Base-by-base conservation (phyloP, 2,888 invertebrate genomes). In the Sthenelais limicola region DNA sequence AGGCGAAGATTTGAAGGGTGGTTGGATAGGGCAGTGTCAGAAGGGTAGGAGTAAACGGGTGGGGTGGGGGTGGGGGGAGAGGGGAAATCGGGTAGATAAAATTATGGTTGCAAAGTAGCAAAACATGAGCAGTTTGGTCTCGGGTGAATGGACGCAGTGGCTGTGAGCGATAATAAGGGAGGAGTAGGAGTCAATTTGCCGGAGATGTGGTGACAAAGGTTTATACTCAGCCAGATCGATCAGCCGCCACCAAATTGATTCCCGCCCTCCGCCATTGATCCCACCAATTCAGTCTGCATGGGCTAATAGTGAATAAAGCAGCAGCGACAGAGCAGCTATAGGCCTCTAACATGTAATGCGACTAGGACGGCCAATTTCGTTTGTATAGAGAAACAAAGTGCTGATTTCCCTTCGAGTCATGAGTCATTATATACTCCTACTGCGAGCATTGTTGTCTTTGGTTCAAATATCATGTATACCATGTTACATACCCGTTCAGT, bases 181-280 rank as follows among this genome's bases (percentile, higher is more conserved):
- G 9, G 43, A 43, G 43, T 43, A 43, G 43, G 12, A 43, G 43
- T 56, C 62, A 62, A 62, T 62, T 62, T 62, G 62, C 26, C n/a
- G 38, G 62, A 15, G 38, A 62, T 28, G 35, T 24, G 62, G 38
- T 28, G 62, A 62, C 62, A 62, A 62, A 62, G 62, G 62, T 62
- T 62, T 62, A 62, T 62, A 62, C 62, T 21, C 62, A 9, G 38
- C 62, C 35, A 15, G 38, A 62, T 62, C 62, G 62, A 62, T 62
- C 62, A 62, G n/a, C n/a, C 62, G 21, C 62, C 24, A 24, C n/a
- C 62, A 62, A 62, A 62, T 62, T 62, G 62, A 62, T 62, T 62
- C 62, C 38, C 28, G 62, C 62, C 43, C 62, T 62, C 62, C n/a
- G n/a, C n/a, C 62, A 62, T 62, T 62, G 38, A 62, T 38, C 62